A percentile compares a stretch with the other conserved stretches of the same genome.
phyloP scores from a whole-genome alignment of 2,113 vertebrate species.

The Percopsis transmontana region DNA sequence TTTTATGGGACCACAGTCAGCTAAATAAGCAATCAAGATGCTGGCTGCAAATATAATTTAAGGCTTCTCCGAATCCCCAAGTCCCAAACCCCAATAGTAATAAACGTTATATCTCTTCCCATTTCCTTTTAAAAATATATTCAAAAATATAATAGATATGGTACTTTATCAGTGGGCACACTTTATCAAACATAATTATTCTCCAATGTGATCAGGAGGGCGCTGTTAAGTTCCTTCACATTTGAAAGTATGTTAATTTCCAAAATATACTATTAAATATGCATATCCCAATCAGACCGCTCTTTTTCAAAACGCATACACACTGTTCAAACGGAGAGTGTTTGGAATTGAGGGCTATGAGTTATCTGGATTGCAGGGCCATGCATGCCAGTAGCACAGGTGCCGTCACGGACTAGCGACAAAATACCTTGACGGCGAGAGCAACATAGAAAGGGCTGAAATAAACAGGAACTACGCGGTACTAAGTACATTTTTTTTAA shows the following conservation, averaged over 20 bases:
- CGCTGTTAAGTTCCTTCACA: constrained; percentile 9
- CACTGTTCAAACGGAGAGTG: neutral
- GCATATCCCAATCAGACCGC: constrained; percentile 29
- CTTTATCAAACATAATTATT: constrained; percentile 8
- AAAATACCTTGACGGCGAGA: too few species aligned
- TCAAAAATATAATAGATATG: constrained; percentile 1
- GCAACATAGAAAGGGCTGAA: too few species aligned
- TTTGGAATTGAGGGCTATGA: neutral
- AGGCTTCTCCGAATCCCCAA: constrained; percentile 35
- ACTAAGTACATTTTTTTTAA: too few species aligned
- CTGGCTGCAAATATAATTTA: constrained; percentile 50
- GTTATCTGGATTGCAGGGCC: constrained; percentile 15
- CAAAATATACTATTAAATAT: constrained; percentile 26
- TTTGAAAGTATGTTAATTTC: constrained; percentile 11
- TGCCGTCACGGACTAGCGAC: too few species aligned
- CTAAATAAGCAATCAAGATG: constrained; percentile 45
- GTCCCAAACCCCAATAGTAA: constrained; percentile 44
- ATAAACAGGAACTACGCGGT: too few species aligned
- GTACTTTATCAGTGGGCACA: constrained; percentile 28
- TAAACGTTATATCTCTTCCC: constrained; percentile 38
- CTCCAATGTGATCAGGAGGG: constrained; percentile 4
- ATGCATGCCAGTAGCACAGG: too few species aligned
- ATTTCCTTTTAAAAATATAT: constrained; percentile 32
- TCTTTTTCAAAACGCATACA: constrained; percentile 9
- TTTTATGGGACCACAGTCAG: constrained; percentile 36